Percentiles rank a stretch among this genome's conserved stretches.
phyloP scores from a whole-genome alignment of 2,888 invertebrate species.

The Polyommatus iphigenia region DNA sequence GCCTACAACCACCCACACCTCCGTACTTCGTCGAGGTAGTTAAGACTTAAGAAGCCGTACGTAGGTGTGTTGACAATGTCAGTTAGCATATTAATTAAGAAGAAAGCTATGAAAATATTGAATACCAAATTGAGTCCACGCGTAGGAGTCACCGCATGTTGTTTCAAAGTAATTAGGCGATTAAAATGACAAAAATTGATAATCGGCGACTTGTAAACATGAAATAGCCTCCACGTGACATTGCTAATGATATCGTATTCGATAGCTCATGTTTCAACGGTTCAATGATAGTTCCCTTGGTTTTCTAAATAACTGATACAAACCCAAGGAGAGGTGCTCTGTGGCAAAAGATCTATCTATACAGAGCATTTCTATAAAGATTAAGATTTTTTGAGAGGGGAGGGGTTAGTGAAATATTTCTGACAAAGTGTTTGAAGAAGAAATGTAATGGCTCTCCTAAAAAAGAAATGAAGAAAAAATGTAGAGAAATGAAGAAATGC shows the following conservation, averaged over 20 bases:
- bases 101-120: conserved; percentile 71
- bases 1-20: conserved; percentile 42
- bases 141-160: conserved; percentile 27
- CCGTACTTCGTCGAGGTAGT: conserved; percentile 37
- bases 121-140: conserved; percentile 52
- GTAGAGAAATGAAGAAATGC: neutral
- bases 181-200: conserved; percentile 26
- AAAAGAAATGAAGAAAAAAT: no score
- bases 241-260: conserved; percentile 1
- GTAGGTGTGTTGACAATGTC: conserved; percentile 75
- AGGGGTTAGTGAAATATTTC: neutral
- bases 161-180: conserved; percentile 29
- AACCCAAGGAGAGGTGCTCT: neutral
- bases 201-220: conserved; percentile 6
- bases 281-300: neutral
- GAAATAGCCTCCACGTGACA: neutral
- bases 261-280: neutral
- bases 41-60: conserved; percentile 36
- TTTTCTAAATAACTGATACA: neutral
- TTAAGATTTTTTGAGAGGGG: neutral
- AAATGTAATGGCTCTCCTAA: neutral
- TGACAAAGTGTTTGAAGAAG: neutral
- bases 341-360: neutral
- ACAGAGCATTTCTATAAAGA: neutral
- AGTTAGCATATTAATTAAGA: conserved; percentile 78